Base-by-base conservation (phyloP, 2,888 invertebrate species). In the Mellilla xanthometata region DNA sequence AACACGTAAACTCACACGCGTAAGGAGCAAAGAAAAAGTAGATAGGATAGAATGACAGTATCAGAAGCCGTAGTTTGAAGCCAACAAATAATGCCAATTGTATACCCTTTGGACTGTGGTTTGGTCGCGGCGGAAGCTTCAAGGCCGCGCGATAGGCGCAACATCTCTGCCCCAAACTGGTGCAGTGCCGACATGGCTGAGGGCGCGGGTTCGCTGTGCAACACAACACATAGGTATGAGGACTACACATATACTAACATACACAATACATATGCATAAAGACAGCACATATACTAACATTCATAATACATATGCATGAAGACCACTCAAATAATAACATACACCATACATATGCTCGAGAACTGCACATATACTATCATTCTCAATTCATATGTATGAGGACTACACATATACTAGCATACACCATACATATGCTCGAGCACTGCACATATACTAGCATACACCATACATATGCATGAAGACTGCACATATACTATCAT, bases 131-230 rank as follows among this genome's bases (percentile, higher is more conserved):
- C 87, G 47, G 94, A 94, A 54, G 94, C 94, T 82, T 95, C 95
- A 62, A 96, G 87, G 52, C 96, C 95, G 54, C 95, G 91, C 13
- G 95, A 95, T 19, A 96, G 90, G 69, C 95, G 94, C 65, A 96
- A 90, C 95, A 96, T 95, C 91, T 96, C 95, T 24, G 95, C 95
- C 40, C 96, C 96, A 76, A 96, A 96, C 73, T 95, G 95, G 76
- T 95, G 95, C 68, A 96, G 90, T 45, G 96, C 96, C 19, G 95
- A 94, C 93, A 96, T 94, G 55, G 95, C 94, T 61, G 94, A 95
- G 15, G 95, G 95, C 50, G 94, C 93, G 26, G 94, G 94, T 71
- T 95, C 95, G 76, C 91, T 83, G 92, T 92, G 80, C 86, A 86
- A 85, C 72, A 86, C 81, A 81, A 82, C 81, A 81, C 61, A 56